Evolutionary conservation across 2,797 vertebrate species (phyloP).

Genomic region (Malurus leucopterus): DNA sequence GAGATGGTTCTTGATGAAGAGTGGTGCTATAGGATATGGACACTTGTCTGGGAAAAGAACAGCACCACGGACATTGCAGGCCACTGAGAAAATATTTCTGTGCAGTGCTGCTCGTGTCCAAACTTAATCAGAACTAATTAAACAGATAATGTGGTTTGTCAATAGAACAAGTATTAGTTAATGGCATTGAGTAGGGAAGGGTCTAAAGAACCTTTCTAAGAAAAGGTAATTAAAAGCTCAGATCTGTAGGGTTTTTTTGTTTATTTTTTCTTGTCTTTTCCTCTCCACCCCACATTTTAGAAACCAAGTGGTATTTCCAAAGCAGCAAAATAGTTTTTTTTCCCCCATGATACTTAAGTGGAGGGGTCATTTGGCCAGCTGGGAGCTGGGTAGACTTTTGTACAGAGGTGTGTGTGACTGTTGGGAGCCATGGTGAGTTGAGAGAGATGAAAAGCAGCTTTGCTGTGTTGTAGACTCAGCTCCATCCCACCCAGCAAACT

Average conservation of each 20-base stretch:
- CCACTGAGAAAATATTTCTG: background rate
- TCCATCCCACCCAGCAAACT: background rate
- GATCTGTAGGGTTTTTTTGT: background rate
- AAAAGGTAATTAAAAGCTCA: background rate
- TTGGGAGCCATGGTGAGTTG: background rate
- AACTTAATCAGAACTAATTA: background rate
- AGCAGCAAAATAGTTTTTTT: background rate
- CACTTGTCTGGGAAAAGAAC: background rate
- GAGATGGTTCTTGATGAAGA: background rate
- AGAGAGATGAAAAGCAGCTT: background rate
- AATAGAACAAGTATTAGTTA: background rate
- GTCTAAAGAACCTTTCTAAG: background rate
- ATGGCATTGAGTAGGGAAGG: background rate
- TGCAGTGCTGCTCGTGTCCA: background rate
- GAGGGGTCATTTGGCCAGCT: background rate
- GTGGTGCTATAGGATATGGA: rapidly evolving
- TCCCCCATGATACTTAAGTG: background rate
- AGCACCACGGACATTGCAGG: background rate
- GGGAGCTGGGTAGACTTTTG: background rate
- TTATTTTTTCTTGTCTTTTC: background rate
- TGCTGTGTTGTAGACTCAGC: background rate
- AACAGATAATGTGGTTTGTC: background rate
- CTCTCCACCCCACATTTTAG: background rate
- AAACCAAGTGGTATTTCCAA: background rate
- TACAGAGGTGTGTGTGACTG: background rate